Base-by-base conservation (phyloP, 2,888 invertebrate genomes). In the Limnephilus rhombicus region DNA sequence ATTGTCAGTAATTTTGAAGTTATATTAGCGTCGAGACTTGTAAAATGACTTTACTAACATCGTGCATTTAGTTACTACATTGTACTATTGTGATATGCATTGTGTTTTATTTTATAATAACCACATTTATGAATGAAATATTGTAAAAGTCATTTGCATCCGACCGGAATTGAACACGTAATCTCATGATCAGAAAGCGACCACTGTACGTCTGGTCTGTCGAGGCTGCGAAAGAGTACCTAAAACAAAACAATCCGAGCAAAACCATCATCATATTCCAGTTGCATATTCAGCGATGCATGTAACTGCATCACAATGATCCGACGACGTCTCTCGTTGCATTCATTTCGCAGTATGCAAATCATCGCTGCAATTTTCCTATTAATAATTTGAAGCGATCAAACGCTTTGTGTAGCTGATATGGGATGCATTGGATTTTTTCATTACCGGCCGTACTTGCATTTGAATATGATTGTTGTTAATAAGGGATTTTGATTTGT, bases 371-470 rank as follows among this genome's bases (percentile, higher is more conserved):
- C 90, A 92, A 92, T 92, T 92, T 92, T 92, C 92, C 90, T 90
- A 92, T 92, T 92, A 92, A 90, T 90, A 90, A 92, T 90, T 92
- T 92, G 87, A 92, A 87, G 87, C 68, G 87, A 87, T 87, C 87
- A 87, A 68, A 18, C 68, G 53, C 87, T 91, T 80, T 80, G 91
- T 87, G 53, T 81, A 49, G 87, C 68, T 87, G 87, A 87, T 87
- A 87, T 34, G 87, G 87, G 87, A 87, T 87, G 87, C 87, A 31
- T 87, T 68, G 34, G 87, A 3, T 87, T 68, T 87, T 87, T 29
- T 87, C 53, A 37, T 37, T 31, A 13, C 37, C 68, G 68, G 68
- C 53, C n/a, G 13, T 34, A 45, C 85, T 29, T 86, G 29, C 45
- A 86, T 24, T 82, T 3, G 49, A 24, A 86, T n/a, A 24, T 45